These are phyloP conservation scores for Castor canadensis DNA, from an alignment of 2,113 vertebrate species.

Conservation along the genomic window DNA sequence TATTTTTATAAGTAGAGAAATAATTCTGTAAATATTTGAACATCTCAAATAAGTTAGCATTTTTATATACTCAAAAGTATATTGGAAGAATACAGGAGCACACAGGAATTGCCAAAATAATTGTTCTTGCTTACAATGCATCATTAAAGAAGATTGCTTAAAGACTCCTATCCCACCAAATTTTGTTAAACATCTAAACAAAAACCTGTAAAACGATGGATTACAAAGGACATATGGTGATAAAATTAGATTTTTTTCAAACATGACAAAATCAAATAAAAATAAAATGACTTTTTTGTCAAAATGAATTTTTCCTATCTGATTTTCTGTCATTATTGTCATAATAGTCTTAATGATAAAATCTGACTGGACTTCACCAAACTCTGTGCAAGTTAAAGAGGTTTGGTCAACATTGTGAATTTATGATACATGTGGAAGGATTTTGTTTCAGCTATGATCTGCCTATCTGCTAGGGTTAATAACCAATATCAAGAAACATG, in stretches of 20 bases:
- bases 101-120: neutral
- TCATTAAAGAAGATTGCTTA: neutral
- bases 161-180: neutral
- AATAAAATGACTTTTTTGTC: neutral
- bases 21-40: conserved; percentile 37
- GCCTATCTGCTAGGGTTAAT: neutral
- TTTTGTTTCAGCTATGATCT: neutral
- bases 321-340: neutral
- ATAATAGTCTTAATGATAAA: neutral
- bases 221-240: neutral
- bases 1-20: neutral
- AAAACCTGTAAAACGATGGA: neutral
- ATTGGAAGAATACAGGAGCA: neutral
- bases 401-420: neutral
- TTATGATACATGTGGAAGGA: neutral
- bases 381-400: neutral
- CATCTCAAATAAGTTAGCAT: neutral
- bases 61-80: conserved; percentile 39
- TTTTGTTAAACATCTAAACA: neutral
- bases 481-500: neutral
- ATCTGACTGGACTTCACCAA: neutral
- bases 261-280: neutral
- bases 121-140: neutral
- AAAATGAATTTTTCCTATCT: neutral
- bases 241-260: neutral